Evolutionary conservation across 2,797 vertebrate genomes (phyloP).

Genomic region (Phoxinus dragarum): DNA sequence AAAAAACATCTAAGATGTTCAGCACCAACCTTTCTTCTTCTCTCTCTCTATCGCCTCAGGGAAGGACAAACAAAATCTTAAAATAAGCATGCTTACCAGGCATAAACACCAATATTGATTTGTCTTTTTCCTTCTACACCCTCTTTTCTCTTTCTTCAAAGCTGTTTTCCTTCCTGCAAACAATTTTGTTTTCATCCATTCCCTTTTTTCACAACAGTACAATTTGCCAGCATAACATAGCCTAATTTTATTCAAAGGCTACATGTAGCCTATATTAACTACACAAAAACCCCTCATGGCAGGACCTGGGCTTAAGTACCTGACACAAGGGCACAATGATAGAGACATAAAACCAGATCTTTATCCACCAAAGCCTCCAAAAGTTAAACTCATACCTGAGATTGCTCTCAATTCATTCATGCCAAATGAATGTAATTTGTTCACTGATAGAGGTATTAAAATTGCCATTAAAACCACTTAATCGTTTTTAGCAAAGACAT

Average conservation of each 20-base stretch:
- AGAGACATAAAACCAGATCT: neutral
- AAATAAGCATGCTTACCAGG: conserved; percentile 46
- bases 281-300: neutral
- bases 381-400: neutral
- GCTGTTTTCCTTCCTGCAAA: neutral
- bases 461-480: neutral
- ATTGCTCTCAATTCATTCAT: neutral
- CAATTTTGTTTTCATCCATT: neutral
- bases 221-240: neutral
- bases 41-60: neutral
- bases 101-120: conserved; percentile 59
- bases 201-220: neutral
- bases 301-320: neutral
- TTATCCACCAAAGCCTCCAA: neutral
- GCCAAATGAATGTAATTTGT: neutral
- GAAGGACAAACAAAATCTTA: conserved; percentile 48
- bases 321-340: too few relatives aligned
- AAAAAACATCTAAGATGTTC: conserved; percentile 18
- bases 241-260: neutral
- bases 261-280: neutral
- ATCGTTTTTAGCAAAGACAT: neutral
- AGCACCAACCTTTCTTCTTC: neutral
- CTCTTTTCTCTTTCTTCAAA: conserved; percentile 8
- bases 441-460: neutral
- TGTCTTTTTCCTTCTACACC: conserved; percentile 4